Conservation (phyloP, 2,113 vertebrate species). For the Varanus salvator region DNA sequence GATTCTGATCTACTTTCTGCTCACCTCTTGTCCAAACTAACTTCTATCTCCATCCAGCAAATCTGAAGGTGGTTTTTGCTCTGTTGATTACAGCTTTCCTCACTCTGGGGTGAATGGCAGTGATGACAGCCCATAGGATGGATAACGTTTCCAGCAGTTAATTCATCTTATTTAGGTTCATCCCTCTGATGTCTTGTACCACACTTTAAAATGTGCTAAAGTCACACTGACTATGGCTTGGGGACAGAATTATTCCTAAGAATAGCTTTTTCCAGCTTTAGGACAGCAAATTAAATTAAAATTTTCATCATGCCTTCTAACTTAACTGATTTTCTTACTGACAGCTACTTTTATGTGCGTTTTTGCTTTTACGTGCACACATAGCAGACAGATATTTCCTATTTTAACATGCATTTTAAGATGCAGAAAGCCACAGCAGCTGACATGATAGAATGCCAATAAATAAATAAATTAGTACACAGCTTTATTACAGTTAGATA, state of each 20-base stretch:
- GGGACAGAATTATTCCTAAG: background rate
- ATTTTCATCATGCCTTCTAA: background rate
- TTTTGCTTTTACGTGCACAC: background rate
- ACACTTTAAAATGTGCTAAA: background rate
- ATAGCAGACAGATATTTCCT: background rate
- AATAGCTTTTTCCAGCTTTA: background rate
- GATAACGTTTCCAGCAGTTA: background rate
- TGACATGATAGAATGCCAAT: too few relatives aligned
- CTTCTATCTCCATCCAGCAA: background rate
- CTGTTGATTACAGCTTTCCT: slow-evolving; percentile 37
- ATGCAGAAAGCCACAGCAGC: too few relatives aligned
- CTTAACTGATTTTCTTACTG: background rate
- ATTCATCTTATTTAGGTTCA: background rate
- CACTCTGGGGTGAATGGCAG: slow-evolving; percentile 27
- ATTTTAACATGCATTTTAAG: background rate
- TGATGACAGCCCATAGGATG: background rate
- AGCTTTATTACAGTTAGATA: background rate
- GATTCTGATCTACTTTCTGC: background rate
- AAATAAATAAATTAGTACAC: too few relatives aligned
- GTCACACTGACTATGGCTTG: background rate
- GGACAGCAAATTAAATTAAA: background rate
- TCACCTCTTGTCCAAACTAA: background rate
- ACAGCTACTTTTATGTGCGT: background rate
- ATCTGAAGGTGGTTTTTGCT: slow-evolving; percentile 37
- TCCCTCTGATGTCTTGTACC: background rate